Percentiles rank a stretch among this genome's conserved stretches.
Conservation (phyloP, 2,113 vertebrate species). For the Ophiodon elongatus region DNA sequence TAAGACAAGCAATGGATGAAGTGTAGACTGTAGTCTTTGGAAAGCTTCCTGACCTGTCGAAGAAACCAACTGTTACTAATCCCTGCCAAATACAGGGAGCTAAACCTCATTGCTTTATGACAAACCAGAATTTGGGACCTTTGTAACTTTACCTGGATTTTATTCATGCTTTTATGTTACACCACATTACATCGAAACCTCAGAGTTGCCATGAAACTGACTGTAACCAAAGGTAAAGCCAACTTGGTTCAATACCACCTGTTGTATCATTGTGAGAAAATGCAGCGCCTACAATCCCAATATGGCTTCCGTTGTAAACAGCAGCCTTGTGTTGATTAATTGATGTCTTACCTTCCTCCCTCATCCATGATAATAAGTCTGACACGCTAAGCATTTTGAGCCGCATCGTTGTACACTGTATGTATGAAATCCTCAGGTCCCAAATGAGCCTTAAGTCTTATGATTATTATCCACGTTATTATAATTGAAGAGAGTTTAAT, state of each 20-base stretch:
- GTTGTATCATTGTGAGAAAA: constrained; percentile 48
- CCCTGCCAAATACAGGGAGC: constrained; percentile 29
- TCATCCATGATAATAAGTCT: constrained; percentile 54
- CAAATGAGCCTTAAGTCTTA: constrained; percentile 85
- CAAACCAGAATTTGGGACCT: constrained; percentile 59
- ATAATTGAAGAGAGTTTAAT: constrained; percentile 53
- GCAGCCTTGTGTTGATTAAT: constrained; percentile 60
- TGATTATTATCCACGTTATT: constrained; percentile 64
- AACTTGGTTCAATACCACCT: constrained; percentile 44
- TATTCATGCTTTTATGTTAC: constrained; percentile 52
- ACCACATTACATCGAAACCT: constrained; percentile 31
- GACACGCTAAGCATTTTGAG: constrained; percentile 54
- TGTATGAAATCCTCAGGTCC: constrained; percentile 86
- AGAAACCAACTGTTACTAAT: constrained; percentile 46
- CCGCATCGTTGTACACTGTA: constrained; percentile 60
- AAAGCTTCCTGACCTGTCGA: constrained; percentile 23
- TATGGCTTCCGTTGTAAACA: constrained; percentile 61
- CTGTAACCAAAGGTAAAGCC: constrained; percentile 71
- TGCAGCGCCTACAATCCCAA: constrained; percentile 32
- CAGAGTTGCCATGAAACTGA: constrained; percentile 62
- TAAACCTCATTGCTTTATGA: constrained; percentile 55
- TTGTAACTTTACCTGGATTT: constrained; percentile 64
- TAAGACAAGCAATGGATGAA: constrained; percentile 20
- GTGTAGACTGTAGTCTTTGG: constrained; percentile 38
- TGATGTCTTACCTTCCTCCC: constrained; percentile 57